Base-by-base conservation (phyloP, 2,797 vertebrate species). In the Cheirogaleus major region DNA sequence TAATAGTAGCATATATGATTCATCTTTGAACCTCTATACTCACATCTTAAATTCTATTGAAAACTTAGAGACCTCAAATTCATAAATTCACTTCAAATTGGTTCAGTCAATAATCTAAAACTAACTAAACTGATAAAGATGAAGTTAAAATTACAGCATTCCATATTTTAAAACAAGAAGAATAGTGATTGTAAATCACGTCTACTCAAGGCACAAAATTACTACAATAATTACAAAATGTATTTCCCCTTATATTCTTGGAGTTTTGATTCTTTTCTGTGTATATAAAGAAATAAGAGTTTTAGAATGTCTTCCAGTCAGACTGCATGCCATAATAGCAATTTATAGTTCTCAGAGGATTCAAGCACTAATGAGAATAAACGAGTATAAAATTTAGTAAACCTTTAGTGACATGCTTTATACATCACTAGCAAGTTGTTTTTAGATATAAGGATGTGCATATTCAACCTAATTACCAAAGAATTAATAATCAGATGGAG, bases 371-470 rank as follows among this genome's bases (percentile, higher is more conserved):
- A 89, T 76, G 52, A 92, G 45, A 92, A 81, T 61, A 73, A 89
- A 88, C 78, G 41, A 73, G 61, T 67, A 89, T 69, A 92, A 76
- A 69, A 70, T 61, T 89, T 85, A 76, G 59, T 80, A 81, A 80
- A 35, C 13, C 1, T 50, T 69, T 93, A 48, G 12, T 80, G 67
- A 75, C 7, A 69, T 90, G 27, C 27, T 27, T 52, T 43, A 76
- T 78, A 72, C 2, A 65, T 75, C 61, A 82, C 27, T 57, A 81
- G 7, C 35, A 67, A 52, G 6, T 95, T 83, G 15, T 27, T 81
- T 81, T 76, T 75, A 59, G 13, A 80, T 8, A 78, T 59, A 70
- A 81, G 52, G 10, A 95, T 57, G 13, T 65, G 17, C 6, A 55
- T 27, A 14, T 50, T 86, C 70, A 89, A n/a, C 23, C 55, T 73